Evolutionary conservation across 1,140 invertebrate genomes (phyloP).

Genomic region (Centruroides sculpturatus): DNA sequence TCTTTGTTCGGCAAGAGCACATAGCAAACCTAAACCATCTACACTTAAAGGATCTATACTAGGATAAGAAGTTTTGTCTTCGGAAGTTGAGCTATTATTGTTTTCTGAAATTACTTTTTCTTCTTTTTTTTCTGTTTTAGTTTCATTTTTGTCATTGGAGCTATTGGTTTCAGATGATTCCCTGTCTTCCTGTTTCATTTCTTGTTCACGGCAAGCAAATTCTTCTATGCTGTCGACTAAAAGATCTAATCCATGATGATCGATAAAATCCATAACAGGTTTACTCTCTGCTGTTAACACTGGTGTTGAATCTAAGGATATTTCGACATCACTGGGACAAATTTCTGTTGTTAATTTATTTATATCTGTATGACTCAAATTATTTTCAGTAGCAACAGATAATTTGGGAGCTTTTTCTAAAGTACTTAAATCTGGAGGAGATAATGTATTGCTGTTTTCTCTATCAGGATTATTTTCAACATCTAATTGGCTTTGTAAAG

Average conservation of each 20-base stretch:
- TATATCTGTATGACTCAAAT: too few species aligned
- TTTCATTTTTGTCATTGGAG: neutral
- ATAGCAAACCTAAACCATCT: constrained; percentile 55
- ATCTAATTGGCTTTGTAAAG: neutral
- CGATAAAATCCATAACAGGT: constrained; percentile 18
- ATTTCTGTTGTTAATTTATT: too few species aligned
- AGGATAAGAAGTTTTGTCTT: neutral
- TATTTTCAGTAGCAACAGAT: too few species aligned
- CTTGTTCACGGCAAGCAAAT: constrained; percentile 15
- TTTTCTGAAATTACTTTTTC: neutral
- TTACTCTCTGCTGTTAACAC: constrained; percentile 14
- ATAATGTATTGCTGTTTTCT: too few species aligned
- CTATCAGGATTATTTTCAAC: too few species aligned
- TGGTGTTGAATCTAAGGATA: neutral
- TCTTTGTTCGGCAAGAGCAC: constrained; percentile 67
- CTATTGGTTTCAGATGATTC: neutral
- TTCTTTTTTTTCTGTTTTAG: neutral
- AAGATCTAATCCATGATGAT: constrained; percentile 50
- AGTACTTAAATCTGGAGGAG: too few species aligned
- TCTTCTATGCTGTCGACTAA: constrained; percentile 65
- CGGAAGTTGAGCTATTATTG: neutral
- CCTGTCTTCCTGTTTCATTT: constrained; percentile 13
- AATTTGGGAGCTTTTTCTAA: too few species aligned
- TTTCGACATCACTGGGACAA: too few species aligned
- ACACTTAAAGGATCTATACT: constrained; percentile 7